Conservation (phyloP, 2,797 vertebrate species). For the Pipistrellus pipistrellus region DNA sequence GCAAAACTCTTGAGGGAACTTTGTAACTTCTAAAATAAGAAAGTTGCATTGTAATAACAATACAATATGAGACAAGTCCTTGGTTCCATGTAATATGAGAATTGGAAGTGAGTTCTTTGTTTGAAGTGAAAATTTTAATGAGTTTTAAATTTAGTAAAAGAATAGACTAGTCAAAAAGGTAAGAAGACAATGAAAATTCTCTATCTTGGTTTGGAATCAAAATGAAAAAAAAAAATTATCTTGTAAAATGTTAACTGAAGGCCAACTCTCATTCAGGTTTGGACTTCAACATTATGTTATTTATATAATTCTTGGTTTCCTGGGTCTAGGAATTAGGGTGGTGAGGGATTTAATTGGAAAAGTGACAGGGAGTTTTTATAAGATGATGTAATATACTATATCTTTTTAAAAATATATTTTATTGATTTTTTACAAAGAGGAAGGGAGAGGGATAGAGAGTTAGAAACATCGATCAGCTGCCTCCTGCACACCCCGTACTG, state of each 20-base stretch:
- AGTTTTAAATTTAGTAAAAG: neutral
- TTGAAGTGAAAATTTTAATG: neutral
- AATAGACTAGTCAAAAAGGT: neutral
- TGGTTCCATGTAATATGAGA: neutral
- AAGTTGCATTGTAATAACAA: neutral
- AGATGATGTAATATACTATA: neutral
- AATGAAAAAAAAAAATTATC: neutral
- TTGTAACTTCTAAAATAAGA: constrained; percentile 2
- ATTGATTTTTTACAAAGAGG: no score
- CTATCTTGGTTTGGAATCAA: neutral
- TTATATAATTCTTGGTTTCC: neutral
- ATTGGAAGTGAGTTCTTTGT: neutral
- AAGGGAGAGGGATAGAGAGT: no score
- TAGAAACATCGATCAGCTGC: no score
- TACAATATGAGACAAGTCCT: neutral
- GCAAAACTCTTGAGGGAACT: neutral
- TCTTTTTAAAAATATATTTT: neutral
- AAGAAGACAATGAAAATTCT: neutral
- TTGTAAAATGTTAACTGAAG: constrained; percentile 17
- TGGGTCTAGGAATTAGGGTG: neutral
- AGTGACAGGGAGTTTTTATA: neutral
- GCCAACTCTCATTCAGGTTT: neutral
- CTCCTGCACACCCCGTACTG: no score
- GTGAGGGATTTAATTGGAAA: neutral
- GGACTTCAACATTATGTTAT: neutral